Percentiles rank a stretch among this genome's conserved stretches.
These are phyloP conservation scores for Rhamphomyia laevipes DNA, from an alignment of 2,888 invertebrate genomes.

Conservation along the genomic window DNA sequence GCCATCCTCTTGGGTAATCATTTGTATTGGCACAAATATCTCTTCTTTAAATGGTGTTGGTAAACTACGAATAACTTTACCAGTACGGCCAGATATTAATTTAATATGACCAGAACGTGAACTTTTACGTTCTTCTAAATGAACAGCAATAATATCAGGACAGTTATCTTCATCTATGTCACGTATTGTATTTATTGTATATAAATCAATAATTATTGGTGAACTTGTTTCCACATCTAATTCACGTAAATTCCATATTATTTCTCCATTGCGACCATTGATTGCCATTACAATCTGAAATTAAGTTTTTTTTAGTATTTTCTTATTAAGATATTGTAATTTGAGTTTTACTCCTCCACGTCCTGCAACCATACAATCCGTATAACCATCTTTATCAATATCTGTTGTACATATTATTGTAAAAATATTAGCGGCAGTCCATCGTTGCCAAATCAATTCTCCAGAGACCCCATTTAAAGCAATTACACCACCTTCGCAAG, in stretches of 20 bases:
- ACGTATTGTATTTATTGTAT: slow-evolving; percentile 55
- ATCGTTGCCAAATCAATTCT: slow-evolving; percentile 58
- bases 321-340: background rate
- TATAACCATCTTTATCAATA: slow-evolving; percentile 52
- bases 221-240: slow-evolving; percentile 37
- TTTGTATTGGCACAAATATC: slow-evolving; percentile 61
- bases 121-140: slow-evolving; percentile 44
- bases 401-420: slow-evolving; percentile 61
- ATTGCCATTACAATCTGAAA: slow-evolving; percentile 49
- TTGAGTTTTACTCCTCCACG: slow-evolving; percentile 49
- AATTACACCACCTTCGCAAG: slow-evolving; percentile 63
- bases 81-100: slow-evolving; percentile 57
- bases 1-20: slow-evolving; percentile 48
- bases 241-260: slow-evolving; percentile 47
- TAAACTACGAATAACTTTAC: slow-evolving; percentile 48
- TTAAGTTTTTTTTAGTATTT: background rate
- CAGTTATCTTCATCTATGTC: slow-evolving; percentile 60
- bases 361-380: slow-evolving; percentile 64
- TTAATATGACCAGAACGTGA: slow-evolving; percentile 51
- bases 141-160: slow-evolving; percentile 57
- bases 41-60: slow-evolving; percentile 53
- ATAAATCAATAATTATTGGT: slow-evolving; percentile 44
- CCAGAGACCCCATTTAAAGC: slow-evolving; percentile 65
- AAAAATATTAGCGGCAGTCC: slow-evolving; percentile 60
- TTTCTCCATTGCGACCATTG: slow-evolving; percentile 51